Percentiles rank a stretch among this genome's conserved stretches.
phyloP scores from a whole-genome alignment of 53 echinoderm and acorn worm genomes.

The Arbacia lixula region DNA sequence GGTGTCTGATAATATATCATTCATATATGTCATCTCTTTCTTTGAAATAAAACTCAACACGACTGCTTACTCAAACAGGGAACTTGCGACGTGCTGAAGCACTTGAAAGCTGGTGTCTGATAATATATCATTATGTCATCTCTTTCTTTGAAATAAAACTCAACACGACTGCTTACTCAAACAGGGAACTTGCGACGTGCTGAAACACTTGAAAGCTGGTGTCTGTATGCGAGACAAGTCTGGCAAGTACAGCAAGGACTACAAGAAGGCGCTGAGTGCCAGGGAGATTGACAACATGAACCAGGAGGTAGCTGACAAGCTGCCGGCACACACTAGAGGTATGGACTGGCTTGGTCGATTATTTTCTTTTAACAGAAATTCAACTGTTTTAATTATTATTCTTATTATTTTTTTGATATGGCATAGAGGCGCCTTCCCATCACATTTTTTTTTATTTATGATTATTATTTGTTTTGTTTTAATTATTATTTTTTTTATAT shows the following conservation, averaged over 20 bases:
- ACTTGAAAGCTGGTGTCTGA: constrained; percentile 78
- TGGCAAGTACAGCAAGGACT: constrained; percentile 72
- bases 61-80: constrained; percentile 55
- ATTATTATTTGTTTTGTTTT: background rate
- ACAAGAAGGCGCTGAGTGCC: constrained; percentile 86
- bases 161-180: background rate
- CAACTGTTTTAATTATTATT: too few species aligned
- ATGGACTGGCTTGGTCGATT: too few species aligned
- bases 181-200: constrained; percentile 93
- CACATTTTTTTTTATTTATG: background rate
- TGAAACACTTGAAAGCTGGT: constrained; percentile 79
- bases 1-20: constrained; percentile 52
- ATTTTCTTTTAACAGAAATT: too few species aligned
- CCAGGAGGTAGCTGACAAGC: constrained; percentile 3
- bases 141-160: background rate
- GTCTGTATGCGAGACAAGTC: constrained; percentile 77
- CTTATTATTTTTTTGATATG: too few species aligned
- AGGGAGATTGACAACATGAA: constrained; percentile 72
- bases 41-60: background rate
- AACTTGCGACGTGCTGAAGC: constrained; percentile 92
- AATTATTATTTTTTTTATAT: too few species aligned
- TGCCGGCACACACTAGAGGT: constrained; percentile 35
- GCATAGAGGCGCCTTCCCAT: background rate
- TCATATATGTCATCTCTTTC: background rate
- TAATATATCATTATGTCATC: background rate